Percentiles rank a stretch among this genome's conserved stretches.
phyloP scores from a whole-genome alignment of 2,888 invertebrate genomes.

The Urechis unicinctus region DNA sequence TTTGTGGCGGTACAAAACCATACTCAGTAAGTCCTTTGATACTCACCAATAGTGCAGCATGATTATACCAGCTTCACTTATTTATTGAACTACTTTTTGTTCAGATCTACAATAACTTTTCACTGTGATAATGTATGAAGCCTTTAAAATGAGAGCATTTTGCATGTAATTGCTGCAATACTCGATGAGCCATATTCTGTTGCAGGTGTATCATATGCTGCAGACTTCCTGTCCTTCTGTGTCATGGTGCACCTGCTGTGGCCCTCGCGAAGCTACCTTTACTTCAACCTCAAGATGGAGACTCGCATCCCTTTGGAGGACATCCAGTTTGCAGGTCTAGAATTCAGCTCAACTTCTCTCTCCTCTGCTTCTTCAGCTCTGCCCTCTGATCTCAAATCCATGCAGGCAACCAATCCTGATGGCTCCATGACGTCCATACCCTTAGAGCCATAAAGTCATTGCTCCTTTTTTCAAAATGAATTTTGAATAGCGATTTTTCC shows the following conservation, averaged over 20 bases:
- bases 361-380: neutral
- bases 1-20: slow-evolving; percentile 89
- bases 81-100: no score
- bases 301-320: slow-evolving; percentile 8
- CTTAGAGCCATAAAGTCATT: neutral
- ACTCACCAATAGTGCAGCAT: no score
- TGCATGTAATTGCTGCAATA: no score
- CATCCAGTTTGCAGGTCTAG: slow-evolving; percentile 14
- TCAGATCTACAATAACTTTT: no score
- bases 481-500: no score
- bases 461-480: no score
- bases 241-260: slow-evolving; percentile 92
- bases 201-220: slow-evolving; percentile 88
- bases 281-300: slow-evolving; percentile 59
- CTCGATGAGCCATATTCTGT: no score
- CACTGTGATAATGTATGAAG: no score
- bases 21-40: slow-evolving; percentile 67
- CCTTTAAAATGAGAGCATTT: no score
- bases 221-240: slow-evolving; percentile 89
- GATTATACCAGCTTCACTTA: no score
- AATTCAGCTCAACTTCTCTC: neutral
- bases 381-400: no score
- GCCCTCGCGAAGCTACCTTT: slow-evolving; percentile 90
- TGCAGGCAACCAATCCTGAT: neutral
- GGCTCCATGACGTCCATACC: neutral